Conservation (phyloP, 2,113 vertebrate species). For the Nothobranchius furzeri region DNA sequence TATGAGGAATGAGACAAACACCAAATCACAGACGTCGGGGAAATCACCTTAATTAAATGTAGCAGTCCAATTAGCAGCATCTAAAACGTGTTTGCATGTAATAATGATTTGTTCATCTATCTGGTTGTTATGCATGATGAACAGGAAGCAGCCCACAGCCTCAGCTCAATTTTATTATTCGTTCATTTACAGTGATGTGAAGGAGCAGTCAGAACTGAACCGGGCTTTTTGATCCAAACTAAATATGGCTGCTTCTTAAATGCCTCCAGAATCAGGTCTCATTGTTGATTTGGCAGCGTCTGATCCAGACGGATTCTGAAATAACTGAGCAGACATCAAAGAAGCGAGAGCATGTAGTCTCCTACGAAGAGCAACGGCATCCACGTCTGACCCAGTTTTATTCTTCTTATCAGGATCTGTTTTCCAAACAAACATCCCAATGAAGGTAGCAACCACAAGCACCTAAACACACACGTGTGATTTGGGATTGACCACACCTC, state of each 20-base stretch:
- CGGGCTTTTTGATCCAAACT: constrained; percentile 3
- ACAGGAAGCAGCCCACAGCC: background rate
- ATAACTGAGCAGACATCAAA: constrained; percentile 55
- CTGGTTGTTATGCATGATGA: constrained; percentile 19
- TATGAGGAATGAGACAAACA: constrained; percentile 19
- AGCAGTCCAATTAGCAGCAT: constrained; percentile 31
- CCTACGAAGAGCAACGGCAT: constrained; percentile 32
- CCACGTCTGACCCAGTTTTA: constrained; percentile 59
- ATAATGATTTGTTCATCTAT: constrained; percentile 26
- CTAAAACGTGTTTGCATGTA: constrained; percentile 18
- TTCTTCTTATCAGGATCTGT: constrained; percentile 11
- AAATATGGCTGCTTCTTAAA: background rate
- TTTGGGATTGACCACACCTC: constrained; percentile 19
- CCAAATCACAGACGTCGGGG: background rate
- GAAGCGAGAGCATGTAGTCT: constrained; percentile 23
- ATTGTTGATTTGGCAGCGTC: constrained; percentile 30
- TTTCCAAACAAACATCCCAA: constrained; percentile 33
- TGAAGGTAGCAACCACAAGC: constrained; percentile 10
- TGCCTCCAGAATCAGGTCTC: constrained; percentile 21
- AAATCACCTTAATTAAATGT: constrained; percentile 25
- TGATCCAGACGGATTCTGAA: constrained; percentile 32
- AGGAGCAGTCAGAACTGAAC: constrained; percentile 4
- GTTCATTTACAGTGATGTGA: background rate
- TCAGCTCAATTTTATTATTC: constrained; percentile 12
- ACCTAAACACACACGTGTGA: constrained; percentile 25